Evolutionary conservation across 2,797 vertebrate species (phyloP).

Genomic region (Danio choprae): DNA sequence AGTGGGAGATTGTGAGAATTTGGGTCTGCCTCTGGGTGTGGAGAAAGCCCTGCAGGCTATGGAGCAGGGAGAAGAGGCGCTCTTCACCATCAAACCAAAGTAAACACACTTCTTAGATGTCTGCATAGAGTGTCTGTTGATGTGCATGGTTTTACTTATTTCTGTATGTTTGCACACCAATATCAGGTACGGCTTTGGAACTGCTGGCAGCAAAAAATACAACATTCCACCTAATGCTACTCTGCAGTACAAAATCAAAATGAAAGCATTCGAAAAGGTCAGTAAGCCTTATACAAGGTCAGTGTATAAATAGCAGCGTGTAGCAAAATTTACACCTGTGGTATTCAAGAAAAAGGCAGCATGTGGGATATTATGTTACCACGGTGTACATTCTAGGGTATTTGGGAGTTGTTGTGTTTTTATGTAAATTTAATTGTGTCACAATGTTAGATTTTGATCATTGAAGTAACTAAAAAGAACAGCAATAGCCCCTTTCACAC

Average conservation of each 20-base stretch:
- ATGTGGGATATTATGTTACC: not conserved
- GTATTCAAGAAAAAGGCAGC: not conserved
- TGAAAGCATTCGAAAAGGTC: slow-evolving; percentile 94
- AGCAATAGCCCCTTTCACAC: no score
- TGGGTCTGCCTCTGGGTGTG: slow-evolving; percentile 87
- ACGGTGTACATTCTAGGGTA: not conserved
- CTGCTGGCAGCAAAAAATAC: slow-evolving; percentile 82
- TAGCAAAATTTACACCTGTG: not conserved
- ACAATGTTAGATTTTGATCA: not conserved
- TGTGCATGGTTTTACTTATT: not conserved
- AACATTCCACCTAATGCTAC: slow-evolving; percentile 86
- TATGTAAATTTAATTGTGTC: not conserved
- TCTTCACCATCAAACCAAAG: slow-evolving; percentile 89
- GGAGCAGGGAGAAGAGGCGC: slow-evolving; percentile 91
- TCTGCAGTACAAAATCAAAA: slow-evolving; percentile 88
- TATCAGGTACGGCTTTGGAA: slow-evolving; percentile 90
- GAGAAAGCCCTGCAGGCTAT: slow-evolving; percentile 92
- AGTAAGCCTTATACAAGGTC: slow-evolving; percentile 22
- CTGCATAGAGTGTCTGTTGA: not conserved
- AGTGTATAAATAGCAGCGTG: not conserved
- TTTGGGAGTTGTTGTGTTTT: no score
- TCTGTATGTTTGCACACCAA: slow-evolving; percentile 25
- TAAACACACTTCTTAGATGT: slow-evolving; percentile 61
- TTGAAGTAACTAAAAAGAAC: not conserved
- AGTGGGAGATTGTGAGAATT: slow-evolving; percentile 87